Evolutionary conservation across 2,113 vertebrate species (phyloP), one percentile per base, ranked within the genome.

Genomic region (Phyllostomus hastatus): DNA sequence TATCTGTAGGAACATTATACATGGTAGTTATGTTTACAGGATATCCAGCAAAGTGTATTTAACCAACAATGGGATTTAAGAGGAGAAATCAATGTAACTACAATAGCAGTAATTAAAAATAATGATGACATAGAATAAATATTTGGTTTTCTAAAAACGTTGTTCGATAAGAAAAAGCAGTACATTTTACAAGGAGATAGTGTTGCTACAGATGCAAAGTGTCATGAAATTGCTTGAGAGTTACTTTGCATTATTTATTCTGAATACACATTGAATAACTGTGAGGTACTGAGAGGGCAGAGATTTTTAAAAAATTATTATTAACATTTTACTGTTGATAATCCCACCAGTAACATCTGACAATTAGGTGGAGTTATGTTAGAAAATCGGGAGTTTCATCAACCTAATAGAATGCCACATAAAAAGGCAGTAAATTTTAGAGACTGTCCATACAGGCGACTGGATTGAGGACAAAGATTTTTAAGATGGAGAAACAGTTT

Each of bases 391-490:
- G 10, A 93, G 14, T 91, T 88, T 11, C 31, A 91, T 46, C 86
- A 92, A 22, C n/a, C 41, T 88, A 89, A 82, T 43, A 96, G 11
- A 96, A 52, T 73, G 10, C 1, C 48, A 82, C 61, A 82, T 83
- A 69, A 92, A 96, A 90, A 89, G 48, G 57, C 73, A 86, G 69
- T 86, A 64, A 52, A 85, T 75, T 85, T 85, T 79, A 85, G 28
- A 92, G 33, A 20, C 83, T 82, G 33, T 92, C 59, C 90, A 22
- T 67, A 48, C 1, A 84, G 90, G 38, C 79, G 85, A 93, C 67
- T 81, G 59, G 31, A 90, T 73, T 92, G 72, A 31, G 59, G 28
- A 64, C 59, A 84, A 33, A 91, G 22, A 81, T 88, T 94, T 33
- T 24, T 28, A 72, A 87, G 35, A 66, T 3, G 24, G 54, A 69